Evolutionary conservation across 2,888 invertebrate genomes (phyloP).

Genomic region (Odontocerum albicorne): DNA sequence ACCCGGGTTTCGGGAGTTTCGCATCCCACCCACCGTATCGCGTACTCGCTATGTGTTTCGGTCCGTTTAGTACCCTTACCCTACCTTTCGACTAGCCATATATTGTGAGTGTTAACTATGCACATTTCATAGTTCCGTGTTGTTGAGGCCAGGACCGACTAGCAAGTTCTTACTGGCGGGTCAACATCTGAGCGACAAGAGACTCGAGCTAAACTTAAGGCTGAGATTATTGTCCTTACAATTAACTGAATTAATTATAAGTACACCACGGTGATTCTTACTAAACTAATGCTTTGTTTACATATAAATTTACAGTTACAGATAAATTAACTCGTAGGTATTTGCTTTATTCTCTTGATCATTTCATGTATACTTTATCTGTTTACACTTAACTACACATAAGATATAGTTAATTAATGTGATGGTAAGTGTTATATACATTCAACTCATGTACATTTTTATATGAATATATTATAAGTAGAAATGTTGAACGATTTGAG

Average conservation of each 20-base stretch:
- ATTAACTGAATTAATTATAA: constrained; percentile 18
- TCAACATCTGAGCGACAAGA: constrained; percentile 13
- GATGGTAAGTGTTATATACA: not conserved
- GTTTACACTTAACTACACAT: too few species aligned
- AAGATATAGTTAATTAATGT: constrained; percentile 8
- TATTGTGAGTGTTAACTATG: constrained; percentile 23
- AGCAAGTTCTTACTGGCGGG: constrained; percentile 9
- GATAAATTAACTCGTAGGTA: constrained; percentile 22
- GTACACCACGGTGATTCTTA: constrained; percentile 22
- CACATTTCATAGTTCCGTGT: constrained; percentile 23
- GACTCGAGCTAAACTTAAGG: constrained; percentile 25
- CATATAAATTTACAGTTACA: constrained; percentile 3
- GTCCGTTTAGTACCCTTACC: constrained; percentile 3
- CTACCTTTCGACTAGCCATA: constrained; percentile 14
- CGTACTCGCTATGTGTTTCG: too few species aligned
- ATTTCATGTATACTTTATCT: constrained; percentile 16
- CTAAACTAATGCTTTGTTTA: constrained; percentile 10
- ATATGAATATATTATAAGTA: constrained; percentile 8
- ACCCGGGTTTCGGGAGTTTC: too few species aligned
- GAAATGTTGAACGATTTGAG: too few species aligned
- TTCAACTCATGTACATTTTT: not conserved
- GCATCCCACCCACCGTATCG: too few species aligned
- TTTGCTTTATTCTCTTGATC: constrained; percentile 16
- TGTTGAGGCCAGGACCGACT: too few species aligned
- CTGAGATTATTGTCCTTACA: constrained; percentile 23